Percentiles rank a stretch among this genome's conserved stretches.
Evolutionary conservation across 2,888 invertebrate genomes (phyloP).

Genomic region (Falcaria lacertinaria): DNA sequence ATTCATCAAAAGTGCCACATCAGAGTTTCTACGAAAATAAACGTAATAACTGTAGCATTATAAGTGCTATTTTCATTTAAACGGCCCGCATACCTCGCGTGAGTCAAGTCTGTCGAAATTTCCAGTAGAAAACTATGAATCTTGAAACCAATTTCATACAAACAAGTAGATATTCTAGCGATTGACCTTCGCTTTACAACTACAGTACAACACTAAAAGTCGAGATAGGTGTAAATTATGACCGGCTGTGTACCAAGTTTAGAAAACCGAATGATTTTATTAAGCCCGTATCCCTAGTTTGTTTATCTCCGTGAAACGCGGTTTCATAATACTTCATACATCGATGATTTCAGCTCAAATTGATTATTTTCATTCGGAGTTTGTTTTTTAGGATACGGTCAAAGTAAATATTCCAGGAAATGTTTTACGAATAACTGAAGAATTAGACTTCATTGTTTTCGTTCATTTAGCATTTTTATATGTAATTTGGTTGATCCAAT

Average conservation of each 20-base stretch:
- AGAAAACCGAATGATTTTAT: constrained; percentile 61
- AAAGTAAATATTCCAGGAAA: not conserved
- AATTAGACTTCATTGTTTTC: not conserved
- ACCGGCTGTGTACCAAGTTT: constrained; percentile 6
- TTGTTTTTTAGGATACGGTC: not conserved
- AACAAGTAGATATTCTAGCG: constrained; percentile 38
- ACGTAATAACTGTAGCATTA: not conserved
- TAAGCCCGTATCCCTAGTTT: constrained; percentile 53
- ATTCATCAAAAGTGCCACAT: not conserved
- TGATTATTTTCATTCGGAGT: constrained; percentile 11
- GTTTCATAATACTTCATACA: constrained; percentile 47
- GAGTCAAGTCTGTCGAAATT: constrained; percentile 8
- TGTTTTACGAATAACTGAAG: not conserved
- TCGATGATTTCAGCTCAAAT: constrained; percentile 21
- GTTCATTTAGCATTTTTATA: not conserved
- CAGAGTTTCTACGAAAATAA: not conserved
- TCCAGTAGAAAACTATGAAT: constrained; percentile 21
- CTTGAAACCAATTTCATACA: constrained; percentile 22
- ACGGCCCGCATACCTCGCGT: constrained; percentile 6
- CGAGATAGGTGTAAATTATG: constrained; percentile 58
- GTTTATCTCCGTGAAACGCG: constrained; percentile 46
- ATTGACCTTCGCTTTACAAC: constrained; percentile 62
- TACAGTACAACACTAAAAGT: constrained; percentile 70
- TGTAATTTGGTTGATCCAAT: too few species aligned
- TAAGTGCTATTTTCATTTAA: constrained; percentile 1